Percentiles rank a stretch among this genome's conserved stretches.
phyloP scores from a whole-genome alignment of 1,140 invertebrate species.

The Ditylenchus dipsaci region DNA sequence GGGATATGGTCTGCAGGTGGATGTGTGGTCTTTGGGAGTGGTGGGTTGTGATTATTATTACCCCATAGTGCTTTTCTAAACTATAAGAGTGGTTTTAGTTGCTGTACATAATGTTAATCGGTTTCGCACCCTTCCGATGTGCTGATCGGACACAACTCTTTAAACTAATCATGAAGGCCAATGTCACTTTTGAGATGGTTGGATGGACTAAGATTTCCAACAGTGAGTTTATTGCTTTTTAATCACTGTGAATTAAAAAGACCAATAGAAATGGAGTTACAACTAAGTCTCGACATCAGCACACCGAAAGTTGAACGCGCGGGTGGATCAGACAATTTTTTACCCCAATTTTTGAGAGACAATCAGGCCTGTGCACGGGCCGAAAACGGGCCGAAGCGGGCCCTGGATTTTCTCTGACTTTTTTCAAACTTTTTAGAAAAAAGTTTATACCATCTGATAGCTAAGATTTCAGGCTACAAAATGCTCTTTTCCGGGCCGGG shows the following conservation, averaged over 20 bases:
- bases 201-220: constrained; percentile 34
- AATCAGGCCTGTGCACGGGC: too few relatives aligned
- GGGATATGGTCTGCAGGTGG: constrained; percentile 45
- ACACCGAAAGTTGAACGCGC: too few relatives aligned
- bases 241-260: constrained; percentile 27
- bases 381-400: too few relatives aligned
- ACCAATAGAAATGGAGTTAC: too few relatives aligned
- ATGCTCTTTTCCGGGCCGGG: too few relatives aligned
- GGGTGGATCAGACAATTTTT: too few relatives aligned
- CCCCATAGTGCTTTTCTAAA: background rate
- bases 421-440: too few relatives aligned
- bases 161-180: constrained; percentile 31
- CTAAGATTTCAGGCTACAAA: too few relatives aligned
- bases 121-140: constrained; percentile 46
- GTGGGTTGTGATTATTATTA: constrained; percentile 1
- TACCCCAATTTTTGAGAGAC: too few relatives aligned
- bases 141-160: constrained; percentile 28
- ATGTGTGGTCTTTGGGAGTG: constrained; percentile 43
- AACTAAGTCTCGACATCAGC: too few relatives aligned
- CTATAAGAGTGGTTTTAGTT: background rate
- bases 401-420: too few relatives aligned
- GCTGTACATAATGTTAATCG: constrained; percentile 25
- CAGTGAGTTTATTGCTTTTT: constrained; percentile 24
- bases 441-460: too few relatives aligned
- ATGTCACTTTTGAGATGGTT: constrained; percentile 28